A percentile compares a stretch with the other conserved stretches of the same genome.
Evolutionary conservation across 1,140 invertebrate genomes (phyloP).

Genomic region (Atta colombica): DNA sequence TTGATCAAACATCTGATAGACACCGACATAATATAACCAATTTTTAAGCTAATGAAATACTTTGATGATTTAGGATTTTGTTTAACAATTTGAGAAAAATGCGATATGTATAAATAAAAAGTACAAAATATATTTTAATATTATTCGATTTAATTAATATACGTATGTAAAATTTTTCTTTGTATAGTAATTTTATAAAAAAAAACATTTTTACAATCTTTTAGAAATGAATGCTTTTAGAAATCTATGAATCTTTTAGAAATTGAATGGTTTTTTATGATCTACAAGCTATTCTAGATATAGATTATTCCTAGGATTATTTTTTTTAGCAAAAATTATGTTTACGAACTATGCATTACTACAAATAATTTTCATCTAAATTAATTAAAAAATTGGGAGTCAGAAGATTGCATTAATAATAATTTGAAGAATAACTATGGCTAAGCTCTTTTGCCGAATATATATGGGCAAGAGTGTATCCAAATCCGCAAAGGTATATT

Average conservation of each 20-base stretch:
- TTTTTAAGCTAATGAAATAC: background rate
- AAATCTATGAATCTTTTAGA: too few relatives aligned
- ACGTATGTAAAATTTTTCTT: too few relatives aligned
- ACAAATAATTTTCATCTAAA: background rate
- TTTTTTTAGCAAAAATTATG: background rate
- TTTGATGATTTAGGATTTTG: constrained; percentile 22
- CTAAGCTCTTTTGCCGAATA: background rate
- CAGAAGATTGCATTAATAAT: background rate
- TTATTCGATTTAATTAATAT: background rate
- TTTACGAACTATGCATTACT: background rate
- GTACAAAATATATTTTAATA: background rate
- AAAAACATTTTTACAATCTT: background rate
- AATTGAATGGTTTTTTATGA: background rate
- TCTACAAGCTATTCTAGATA: background rate
- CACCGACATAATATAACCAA: background rate
- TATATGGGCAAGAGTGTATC: background rate
- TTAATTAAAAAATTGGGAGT: background rate
- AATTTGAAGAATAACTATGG: background rate
- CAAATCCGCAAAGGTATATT: background rate
- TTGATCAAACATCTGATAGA: background rate
- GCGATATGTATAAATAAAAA: background rate
- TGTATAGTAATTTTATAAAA: background rate
- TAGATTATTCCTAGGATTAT: background rate
- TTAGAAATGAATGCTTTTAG: too few relatives aligned
- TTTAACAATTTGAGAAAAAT: constrained; percentile 17